Base-by-base conservation (phyloP, 2,888 invertebrate species). In the Chironomus tentans region DNA sequence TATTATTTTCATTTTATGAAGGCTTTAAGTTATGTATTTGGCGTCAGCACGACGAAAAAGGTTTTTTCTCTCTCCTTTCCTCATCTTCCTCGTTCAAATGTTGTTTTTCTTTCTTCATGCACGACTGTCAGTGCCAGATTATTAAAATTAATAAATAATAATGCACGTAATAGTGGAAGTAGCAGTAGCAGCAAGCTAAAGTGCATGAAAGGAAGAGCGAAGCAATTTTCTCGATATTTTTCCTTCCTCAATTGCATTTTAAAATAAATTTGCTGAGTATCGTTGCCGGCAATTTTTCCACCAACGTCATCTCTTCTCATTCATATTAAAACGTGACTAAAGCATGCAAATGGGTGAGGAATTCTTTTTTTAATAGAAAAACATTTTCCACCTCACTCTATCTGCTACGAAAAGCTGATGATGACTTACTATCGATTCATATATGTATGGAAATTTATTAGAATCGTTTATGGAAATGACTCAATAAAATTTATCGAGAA, bases 51-150 rank as follows among this genome's bases (percentile, higher is more conserved):
- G 73, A 65, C 73, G 47, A 72, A 50, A 28, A 47, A 46, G 62
- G 7, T 46, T 46, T 47, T 38, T 13, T 13, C 13, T 21, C 50
- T 50, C 15, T 50, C 56, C n/a, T 18, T 18, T 56, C 56, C 38
- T 10, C 56, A 15, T 15, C 56, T 56, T 18, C 12, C 65, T 24
- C 65, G 21, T 21, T 65, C 18, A 24, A 24, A 65, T 65, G 65
- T 65, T 65, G 65, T 65, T 65, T 65, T 65, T 65, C 65, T 24
- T 21, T 24, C 15, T 50, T 18, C 7, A 7, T 56, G 15, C 56
- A 56, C 56, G 71, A 18, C 73, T 73, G 73, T 73, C 65, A 62
- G 65, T 46, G 73, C 50, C 68, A 74, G 74, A 74, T 74, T 74
- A 74, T 74, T 46, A 68, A 74, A 68, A 68, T 68, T 48, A 74